Conservation (phyloP, 2,113 vertebrate genomes). For the Etheostoma spectabile region DNA sequence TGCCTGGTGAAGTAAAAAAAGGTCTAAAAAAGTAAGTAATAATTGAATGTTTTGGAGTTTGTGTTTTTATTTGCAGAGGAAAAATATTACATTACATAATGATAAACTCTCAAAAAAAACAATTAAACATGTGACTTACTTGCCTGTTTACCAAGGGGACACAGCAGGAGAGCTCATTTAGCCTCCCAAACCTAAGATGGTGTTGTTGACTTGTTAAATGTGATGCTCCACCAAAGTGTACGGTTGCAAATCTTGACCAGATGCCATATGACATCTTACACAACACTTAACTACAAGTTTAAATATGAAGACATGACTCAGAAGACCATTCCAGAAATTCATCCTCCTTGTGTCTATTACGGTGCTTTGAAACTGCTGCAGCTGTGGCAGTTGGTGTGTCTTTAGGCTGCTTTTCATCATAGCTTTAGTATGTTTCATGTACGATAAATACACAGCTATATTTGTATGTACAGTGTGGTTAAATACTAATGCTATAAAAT, state of each 20-base stretch:
- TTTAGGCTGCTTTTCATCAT: neutral
- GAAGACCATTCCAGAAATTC: neutral
- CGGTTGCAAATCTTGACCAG: neutral
- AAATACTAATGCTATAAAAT: neutral
- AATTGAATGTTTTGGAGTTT: neutral
- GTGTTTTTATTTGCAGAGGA: neutral
- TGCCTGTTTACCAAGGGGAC: neutral
- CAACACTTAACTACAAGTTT: neutral
- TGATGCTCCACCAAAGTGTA: neutral
- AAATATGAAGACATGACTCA: neutral
- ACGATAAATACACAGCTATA: neutral
- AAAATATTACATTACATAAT: neutral
- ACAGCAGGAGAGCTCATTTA: neutral
- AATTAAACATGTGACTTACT: neutral
- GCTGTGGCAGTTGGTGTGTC: neutral
- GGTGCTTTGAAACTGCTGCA: neutral
- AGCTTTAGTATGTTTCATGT: neutral
- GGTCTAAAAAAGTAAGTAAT: neutral
- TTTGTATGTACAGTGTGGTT: neutral
- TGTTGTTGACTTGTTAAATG: neutral
- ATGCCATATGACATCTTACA: neutral
- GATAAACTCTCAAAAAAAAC: no score
- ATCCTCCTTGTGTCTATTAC: neutral
- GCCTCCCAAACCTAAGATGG: neutral
- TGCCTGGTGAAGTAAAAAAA: neutral